Evolutionary conservation across 2,797 vertebrate genomes (phyloP).

Genomic region (Arrhamphus sclerolepis): DNA sequence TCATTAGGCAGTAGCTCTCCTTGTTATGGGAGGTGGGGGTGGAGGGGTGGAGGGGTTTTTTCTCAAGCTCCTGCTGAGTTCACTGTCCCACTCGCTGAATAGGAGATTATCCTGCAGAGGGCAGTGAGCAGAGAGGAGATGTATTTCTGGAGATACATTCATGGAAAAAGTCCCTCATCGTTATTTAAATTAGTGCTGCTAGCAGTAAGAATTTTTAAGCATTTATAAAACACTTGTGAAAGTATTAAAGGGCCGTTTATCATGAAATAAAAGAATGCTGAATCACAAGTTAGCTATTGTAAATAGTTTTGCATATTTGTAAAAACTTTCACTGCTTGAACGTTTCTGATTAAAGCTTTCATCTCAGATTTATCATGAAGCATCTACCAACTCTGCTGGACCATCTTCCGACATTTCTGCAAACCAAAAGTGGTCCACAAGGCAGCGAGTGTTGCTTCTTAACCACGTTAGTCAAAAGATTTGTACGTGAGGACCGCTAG

Average conservation of each 20-base stretch:
- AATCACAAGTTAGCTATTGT: too few relatives aligned
- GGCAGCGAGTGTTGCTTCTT: too few relatives aligned
- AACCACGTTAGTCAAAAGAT: too few relatives aligned
- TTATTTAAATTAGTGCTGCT: neutral
- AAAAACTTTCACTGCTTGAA: too few relatives aligned
- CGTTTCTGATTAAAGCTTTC: too few relatives aligned
- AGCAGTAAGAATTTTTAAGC: neutral
- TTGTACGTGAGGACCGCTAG: too few relatives aligned
- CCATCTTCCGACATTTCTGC: too few relatives aligned
- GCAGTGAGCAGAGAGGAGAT: conserved; percentile 31
- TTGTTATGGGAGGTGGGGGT: conserved; percentile 81
- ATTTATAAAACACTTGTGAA: neutral
- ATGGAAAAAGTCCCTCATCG: conserved; percentile 1
- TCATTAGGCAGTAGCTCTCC: conserved; percentile 87
- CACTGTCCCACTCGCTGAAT: conserved; percentile 80
- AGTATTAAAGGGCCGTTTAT: neutral
- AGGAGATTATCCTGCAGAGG: conserved; percentile 74
- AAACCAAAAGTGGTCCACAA: too few relatives aligned
- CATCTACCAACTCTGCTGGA: too few relatives aligned
- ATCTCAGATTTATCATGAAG: too few relatives aligned
- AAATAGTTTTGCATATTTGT: neutral
- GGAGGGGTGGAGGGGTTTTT: conserved; percentile 69
- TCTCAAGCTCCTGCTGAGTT: conserved; percentile 82
- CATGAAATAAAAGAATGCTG: neutral
- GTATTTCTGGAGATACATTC: conserved; percentile 40